Percentiles rank a stretch among this genome's conserved stretches.
Evolutionary conservation across 2,113 vertebrate species (phyloP).

Genomic region (Fukomys damarensis): DNA sequence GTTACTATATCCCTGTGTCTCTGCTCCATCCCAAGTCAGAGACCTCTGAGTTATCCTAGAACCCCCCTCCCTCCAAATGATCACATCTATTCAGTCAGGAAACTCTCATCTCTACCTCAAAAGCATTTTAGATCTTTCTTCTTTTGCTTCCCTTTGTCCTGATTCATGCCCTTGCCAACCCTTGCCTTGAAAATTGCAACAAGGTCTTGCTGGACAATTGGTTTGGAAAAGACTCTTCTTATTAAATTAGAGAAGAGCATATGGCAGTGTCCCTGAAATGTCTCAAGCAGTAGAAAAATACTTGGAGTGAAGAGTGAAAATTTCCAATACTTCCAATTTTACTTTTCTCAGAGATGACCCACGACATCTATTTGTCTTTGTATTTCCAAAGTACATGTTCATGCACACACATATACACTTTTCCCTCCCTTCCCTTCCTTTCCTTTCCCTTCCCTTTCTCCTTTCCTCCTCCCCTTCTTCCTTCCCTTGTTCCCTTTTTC

Average conservation of each 20-base stretch:
- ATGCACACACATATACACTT: background rate
- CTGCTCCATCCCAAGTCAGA: background rate
- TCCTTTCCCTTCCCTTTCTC: no score
- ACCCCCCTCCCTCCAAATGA: background rate
- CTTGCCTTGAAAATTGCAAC: background rate
- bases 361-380: background rate
- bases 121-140: background rate
- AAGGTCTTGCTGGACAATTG: background rate
- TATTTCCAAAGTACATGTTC: background rate
- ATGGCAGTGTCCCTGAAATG: background rate
- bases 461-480: fast-evolving
- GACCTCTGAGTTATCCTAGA: background rate
- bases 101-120: background rate
- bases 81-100: background rate
- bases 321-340: background rate
- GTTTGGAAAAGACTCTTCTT: background rate
- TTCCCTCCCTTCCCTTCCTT: background rate
- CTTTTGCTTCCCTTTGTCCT: background rate
- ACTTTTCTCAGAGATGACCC: background rate
- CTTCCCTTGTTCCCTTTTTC: background rate
- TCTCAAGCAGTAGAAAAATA: background rate
- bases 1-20: background rate
- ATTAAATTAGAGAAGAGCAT: background rate
- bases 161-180: background rate
- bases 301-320: background rate